Evolutionary conservation across 1,140 invertebrate species (phyloP).

Genomic region (Hylaeus volcanicus): DNA sequence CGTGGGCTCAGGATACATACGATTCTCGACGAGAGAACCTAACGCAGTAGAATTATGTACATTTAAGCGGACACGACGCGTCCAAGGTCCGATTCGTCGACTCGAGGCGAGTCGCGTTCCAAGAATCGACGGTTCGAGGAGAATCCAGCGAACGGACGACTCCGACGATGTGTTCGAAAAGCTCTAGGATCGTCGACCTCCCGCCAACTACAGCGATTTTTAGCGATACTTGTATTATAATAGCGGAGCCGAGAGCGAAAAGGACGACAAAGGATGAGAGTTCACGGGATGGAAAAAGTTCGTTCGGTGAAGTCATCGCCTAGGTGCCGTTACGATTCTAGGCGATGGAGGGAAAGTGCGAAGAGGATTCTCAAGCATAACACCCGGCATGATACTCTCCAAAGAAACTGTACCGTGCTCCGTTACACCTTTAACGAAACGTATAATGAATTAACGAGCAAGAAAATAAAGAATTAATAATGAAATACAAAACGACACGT

Average conservation of each 20-base stretch:
- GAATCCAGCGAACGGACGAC: not conserved
- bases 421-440: conserved; percentile 69
- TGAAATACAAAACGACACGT: conserved; percentile 48
- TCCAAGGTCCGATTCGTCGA: conserved; percentile 34
- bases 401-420: conserved; percentile 78
- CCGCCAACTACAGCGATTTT: conserved; percentile 59
- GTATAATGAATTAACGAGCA: not conserved
- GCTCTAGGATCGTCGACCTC: not conserved
- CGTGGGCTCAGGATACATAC: conserved; percentile 58
- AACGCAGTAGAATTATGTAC: conserved; percentile 44
- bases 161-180: conserved; percentile 16
- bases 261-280: not conserved
- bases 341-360: not conserved
- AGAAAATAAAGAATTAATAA: conserved; percentile 63
- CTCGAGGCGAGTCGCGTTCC: conserved; percentile 1
- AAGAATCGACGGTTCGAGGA: not conserved
- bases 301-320: not conserved
- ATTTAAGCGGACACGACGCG: conserved; percentile 43
- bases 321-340: not conserved
- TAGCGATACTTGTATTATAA: conserved; percentile 54
- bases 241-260: not conserved
- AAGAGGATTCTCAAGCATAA: conserved; percentile 1
- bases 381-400: conserved; percentile 69
- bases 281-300: not conserved
- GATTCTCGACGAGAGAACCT: conserved; percentile 36